Conservation (phyloP, 2,113 vertebrate species). For the Camelus dromedarius region DNA sequence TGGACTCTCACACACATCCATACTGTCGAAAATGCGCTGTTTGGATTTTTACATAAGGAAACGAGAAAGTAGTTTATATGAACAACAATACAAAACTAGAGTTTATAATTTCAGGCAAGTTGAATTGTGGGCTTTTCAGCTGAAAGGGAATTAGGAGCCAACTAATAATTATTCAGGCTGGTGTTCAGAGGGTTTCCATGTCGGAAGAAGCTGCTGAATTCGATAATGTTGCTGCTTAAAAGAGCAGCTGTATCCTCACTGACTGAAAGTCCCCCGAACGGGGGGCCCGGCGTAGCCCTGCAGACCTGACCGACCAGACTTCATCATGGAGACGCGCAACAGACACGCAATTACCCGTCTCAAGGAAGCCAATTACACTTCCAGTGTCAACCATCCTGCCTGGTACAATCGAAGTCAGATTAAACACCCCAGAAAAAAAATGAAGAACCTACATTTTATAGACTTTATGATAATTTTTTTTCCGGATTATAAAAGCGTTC, state of each 20-base stretch:
- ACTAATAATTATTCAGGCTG: neutral
- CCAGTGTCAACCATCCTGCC: neutral
- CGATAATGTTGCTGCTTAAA: neutral
- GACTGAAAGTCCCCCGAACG: neutral
- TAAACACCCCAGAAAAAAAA: neutral
- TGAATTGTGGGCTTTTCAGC: neutral
- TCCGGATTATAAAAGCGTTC: neutral
- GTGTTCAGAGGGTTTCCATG: neutral
- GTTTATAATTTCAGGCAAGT: neutral
- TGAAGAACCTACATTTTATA: neutral
- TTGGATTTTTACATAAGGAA: neutral
- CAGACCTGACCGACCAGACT: neutral
- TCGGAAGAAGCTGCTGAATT: neutral
- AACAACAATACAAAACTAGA: neutral
- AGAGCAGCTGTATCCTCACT: neutral
- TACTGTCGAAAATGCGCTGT: neutral
- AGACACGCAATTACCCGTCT: neutral
- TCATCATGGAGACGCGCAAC: accelerated
- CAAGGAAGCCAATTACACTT: neutral
- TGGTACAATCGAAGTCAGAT: neutral
- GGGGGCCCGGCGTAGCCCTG: neutral
- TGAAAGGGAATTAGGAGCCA: neutral
- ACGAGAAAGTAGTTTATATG: neutral
- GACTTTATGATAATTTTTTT: neutral
- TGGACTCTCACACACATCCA: neutral